phyloP scores from a whole-genome alignment of 2,113 vertebrate species.

The Heliornis fulica region DNA sequence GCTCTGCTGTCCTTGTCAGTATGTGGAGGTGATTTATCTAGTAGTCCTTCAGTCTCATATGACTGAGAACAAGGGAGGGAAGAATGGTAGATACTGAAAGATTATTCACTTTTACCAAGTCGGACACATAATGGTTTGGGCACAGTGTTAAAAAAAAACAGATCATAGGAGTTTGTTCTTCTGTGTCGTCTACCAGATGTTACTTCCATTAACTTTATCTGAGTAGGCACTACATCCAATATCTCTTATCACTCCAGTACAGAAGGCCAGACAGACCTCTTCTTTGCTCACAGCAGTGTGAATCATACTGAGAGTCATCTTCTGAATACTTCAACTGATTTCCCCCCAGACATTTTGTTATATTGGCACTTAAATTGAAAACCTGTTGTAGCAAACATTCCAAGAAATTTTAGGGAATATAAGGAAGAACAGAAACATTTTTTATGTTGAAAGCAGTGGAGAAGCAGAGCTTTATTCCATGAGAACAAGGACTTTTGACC shows the following conservation, averaged over 20 bases:
- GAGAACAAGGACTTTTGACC: neutral
- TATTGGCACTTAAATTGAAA: constrained; percentile 36
- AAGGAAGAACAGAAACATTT: neutral
- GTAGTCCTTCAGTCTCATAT: constrained; percentile 2
- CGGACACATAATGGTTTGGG: constrained; percentile 51
- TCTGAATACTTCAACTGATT: constrained; percentile 36
- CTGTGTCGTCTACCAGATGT: constrained; percentile 45
- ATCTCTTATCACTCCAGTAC: constrained; percentile 45
- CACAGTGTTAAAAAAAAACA: constrained; percentile 25
- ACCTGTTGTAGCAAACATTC: neutral
- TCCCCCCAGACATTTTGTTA: constrained; percentile 35
- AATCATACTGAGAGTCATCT: constrained; percentile 49
- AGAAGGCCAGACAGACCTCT: constrained; percentile 39
- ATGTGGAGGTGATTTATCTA: neutral
- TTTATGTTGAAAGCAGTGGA: neutral
- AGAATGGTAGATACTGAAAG: constrained; percentile 8
- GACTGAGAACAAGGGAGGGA: neutral
- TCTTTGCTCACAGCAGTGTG: constrained; percentile 28
- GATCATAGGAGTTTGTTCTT: constrained; percentile 29
- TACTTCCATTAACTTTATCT: constrained; percentile 56
- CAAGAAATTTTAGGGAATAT: neutral
- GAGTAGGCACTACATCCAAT: constrained; percentile 25
- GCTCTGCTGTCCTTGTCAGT: neutral
- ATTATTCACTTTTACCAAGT: constrained; percentile 26
- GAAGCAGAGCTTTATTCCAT: neutral